Evolutionary conservation across 2,888 invertebrate genomes (phyloP), one percentile per base, ranked within the genome.

Genomic region (Oscheius sp.): DNA sequence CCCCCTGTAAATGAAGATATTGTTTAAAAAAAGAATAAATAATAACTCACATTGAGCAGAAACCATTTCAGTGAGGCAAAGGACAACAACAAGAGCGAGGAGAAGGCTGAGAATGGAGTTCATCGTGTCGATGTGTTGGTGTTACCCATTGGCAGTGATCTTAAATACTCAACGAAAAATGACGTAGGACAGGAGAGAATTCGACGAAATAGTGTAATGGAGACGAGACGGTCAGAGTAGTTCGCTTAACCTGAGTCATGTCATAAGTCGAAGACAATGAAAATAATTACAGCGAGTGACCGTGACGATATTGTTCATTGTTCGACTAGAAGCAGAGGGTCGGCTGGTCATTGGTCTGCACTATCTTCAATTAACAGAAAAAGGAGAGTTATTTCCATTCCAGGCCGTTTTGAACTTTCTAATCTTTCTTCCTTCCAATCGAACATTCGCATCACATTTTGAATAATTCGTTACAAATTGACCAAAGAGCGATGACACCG

Each of bases 171-270:
- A 33, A n/a, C 30, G n/a, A 3, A 12, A 22, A 6, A 17, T 54
- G 54, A 54, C 54, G 54, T 54, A 5, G 14, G n/a, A n/a, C 12
- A 33, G 20, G 28, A 54, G 20, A n/a, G 32, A 54, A n/a, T 24
- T 4, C 24, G 17, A 14, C 22, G 49, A 32, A 32, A 9, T n/a
- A 32, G 54, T 32, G 54, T 54, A 32, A 20, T n/a, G 20, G 33
- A 30, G 54, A 30, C 30, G 54, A 30, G 54, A 32, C 54, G 54
- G 54, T 32, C 33, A 30, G 54, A n/a, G n/a, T n/a, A n/a, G n/a
- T 54, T 30, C 28, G 54, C 5, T 30, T 17, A 30, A 54, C 32
- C 20, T 54, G 14, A n/a, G 54, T 32, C 32, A 54, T n/a, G n/a
- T n/a, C n/a, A n/a, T n/a, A n/a, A n/a, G n/a, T n/a, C n/a, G n/a